A percentile compares a stretch with the other conserved stretches of the same genome.
These are phyloP conservation scores for Osmerus eperlanus DNA, from an alignment of 2,113 vertebrate genomes.

Conservation along the genomic window DNA sequence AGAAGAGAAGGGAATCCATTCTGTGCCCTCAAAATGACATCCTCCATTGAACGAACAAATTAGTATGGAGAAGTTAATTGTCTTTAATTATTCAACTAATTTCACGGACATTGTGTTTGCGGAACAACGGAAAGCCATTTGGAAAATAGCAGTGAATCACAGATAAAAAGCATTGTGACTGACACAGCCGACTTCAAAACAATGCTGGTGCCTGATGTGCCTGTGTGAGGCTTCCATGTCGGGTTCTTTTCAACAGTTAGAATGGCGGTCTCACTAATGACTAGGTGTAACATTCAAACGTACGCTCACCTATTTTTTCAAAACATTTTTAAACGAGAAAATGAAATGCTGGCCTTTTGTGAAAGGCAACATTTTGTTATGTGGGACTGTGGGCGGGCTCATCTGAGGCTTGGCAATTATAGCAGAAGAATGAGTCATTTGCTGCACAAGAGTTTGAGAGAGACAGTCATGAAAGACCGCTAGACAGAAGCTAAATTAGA, in stretches of 20 bases:
- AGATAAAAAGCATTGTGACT: constrained; percentile 10
- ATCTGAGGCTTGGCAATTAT: constrained; percentile 19
- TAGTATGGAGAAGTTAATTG: constrained; percentile 18
- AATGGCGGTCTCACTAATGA: neutral
- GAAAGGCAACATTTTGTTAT: neutral
- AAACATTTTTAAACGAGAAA: constrained; percentile 10
- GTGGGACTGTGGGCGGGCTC: constrained; percentile 8
- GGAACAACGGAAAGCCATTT: constrained; percentile 30
- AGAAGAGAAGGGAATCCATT: neutral
- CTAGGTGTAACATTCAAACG: neutral
- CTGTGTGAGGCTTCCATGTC: neutral
- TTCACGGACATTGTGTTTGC: constrained; percentile 26
- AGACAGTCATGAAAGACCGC: constrained; percentile 12
- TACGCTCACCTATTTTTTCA: neutral
- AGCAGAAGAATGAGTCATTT: constrained; percentile 23
- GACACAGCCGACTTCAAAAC: neutral
- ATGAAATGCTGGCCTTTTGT: neutral
- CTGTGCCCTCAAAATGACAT: neutral
- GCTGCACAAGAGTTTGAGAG: constrained; percentile 3
- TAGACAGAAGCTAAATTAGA: constrained; percentile 15
- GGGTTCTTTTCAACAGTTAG: neutral
- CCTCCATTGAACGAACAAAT: constrained; percentile 25
- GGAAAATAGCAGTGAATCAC: constrained; percentile 1
- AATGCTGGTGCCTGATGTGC: neutral
- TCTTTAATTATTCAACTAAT: constrained; percentile 27